Conservation (phyloP, 2,888 invertebrate species). For the Morpho helenor region DNA sequence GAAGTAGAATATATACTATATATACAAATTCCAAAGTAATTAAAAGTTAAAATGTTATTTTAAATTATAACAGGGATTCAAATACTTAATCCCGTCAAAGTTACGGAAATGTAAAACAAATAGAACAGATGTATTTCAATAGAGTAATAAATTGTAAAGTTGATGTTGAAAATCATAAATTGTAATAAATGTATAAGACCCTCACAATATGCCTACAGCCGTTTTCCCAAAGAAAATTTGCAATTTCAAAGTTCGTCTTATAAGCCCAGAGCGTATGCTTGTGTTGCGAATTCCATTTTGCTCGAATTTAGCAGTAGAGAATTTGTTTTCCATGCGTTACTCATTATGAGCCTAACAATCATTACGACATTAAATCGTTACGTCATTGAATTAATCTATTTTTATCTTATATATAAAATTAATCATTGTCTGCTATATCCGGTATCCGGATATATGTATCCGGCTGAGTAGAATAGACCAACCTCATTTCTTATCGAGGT, state of each 20-base stretch:
- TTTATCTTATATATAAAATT: too few species aligned
- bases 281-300: constrained; percentile 18
- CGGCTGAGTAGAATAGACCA: too few species aligned
- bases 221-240: constrained; percentile 31
- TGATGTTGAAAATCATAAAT: constrained; percentile 29
- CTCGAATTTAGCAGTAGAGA: constrained; percentile 9
- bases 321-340: neutral
- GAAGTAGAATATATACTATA: too few species aligned
- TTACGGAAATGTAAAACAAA: constrained; percentile 5
- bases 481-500: too few species aligned
- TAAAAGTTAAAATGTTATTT: too few species aligned
- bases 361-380: too few species aligned
- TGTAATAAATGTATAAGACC: constrained; percentile 31
- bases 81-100: neutral
- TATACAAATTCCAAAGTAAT: too few species aligned
- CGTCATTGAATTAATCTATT: too few species aligned
- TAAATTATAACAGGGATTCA: neutral
- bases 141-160: constrained; percentile 27
- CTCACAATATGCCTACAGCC: constrained; percentile 8
- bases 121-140: constrained; percentile 8
- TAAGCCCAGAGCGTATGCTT: constrained; percentile 18
- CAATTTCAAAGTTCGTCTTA: constrained; percentile 29
- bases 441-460: too few species aligned
- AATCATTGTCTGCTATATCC: too few species aligned
- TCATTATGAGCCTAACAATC: too few species aligned